Evolutionary conservation across 2,113 vertebrate genomes (phyloP), one percentile per base, ranked within the genome.

Genomic region (Brienomyrus longianalis): DNA sequence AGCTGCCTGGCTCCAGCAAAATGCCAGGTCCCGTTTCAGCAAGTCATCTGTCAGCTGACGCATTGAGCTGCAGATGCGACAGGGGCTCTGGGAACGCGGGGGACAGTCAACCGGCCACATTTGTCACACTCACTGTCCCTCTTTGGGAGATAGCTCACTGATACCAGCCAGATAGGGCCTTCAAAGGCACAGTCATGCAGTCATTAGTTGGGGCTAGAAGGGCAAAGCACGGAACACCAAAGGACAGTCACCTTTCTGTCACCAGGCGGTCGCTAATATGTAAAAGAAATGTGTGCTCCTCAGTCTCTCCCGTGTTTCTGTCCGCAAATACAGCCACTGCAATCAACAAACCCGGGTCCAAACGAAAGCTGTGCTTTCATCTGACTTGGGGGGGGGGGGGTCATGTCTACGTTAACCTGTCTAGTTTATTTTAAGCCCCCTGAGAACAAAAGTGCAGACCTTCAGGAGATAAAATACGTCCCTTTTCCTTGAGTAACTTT

Each of bases 21-120:
- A 92, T 52, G 23, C 59, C 52, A 83, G 92, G 80, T 93, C 91
- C 90, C 86, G 89, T 93, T 93, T 91, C 86, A 90, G 50, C 80
- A 6, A 56, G 83, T 92, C 91, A 89, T 83, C 27, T 8, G 23
- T 85, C 89, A 87, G 88, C 89, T 51, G 54, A 77, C 83, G 17
- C 52, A 89, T 89, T 88, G 23, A n/a, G 51, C 89, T 87, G 54
- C 74, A 80, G 52, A 59, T 89, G 47, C 90, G 59, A 90, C 62
- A 91, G 89, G 59, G 15, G 74, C 45, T 54, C n/a, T 74, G 31
- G 74, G 70, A 52, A 39, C 19, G 3, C n/a, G 11, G 48, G 43
- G 50, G 74, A 83, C 77, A 21, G 74, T 15, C 11, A 19, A 19
- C 31, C n/a, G 51, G 45, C 21, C 19, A 21, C 15, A 11, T 48